Base-by-base conservation (phyloP, 2,888 invertebrate species). In the Caenorhabditis doughertyi region DNA sequence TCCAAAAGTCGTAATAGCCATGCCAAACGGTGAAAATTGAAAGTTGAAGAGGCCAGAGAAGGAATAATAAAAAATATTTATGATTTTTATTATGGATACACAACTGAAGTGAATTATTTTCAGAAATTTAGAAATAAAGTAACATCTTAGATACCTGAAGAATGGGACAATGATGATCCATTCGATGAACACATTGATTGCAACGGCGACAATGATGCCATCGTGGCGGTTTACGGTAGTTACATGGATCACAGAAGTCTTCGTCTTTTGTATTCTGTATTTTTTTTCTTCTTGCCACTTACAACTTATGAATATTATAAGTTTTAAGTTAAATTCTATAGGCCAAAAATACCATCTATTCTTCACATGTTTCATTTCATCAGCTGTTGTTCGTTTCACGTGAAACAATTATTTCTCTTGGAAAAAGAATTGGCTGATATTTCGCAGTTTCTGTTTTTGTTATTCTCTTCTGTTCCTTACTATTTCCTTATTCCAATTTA, bases 141-240 rank as follows among this genome's bases (percentile, higher is more conserved):
- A 32, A 3, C n/a, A 35, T 35, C 11, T n/a, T 42, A 18, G 2
- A 47, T 9, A 84, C 85, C 74, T 82, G 86, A 21, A 87, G 62
- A 67, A 87, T 81, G 4, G 87, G 87, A 74, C 87, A 87, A 44
- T 87, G 87, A 72, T 87, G 87, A 65, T 87, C 87, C 87, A 87
- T 87, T 51, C 87, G 79, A 42, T 79, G 72, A 27, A 85, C 68
- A 44, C 87, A 87, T 49, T 51, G 60, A 47, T 79, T 56, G 51
- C 87, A 87, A 11, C 65, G 44, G 9, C 81, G 73, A 74, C 87
- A 87, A 39, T 87, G 87, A 70, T 85, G 85, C 56, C 84, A 74
- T 21, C 87, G 71, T n/a, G 74, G 49, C n/a, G 87, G 87, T 67
- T 87, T 87, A 51, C 65, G 35, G 35, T 70, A 64, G 35, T 76